Evolutionary conservation across 1,140 invertebrate species (phyloP).

Genomic region (Chymomyza costata): DNA sequence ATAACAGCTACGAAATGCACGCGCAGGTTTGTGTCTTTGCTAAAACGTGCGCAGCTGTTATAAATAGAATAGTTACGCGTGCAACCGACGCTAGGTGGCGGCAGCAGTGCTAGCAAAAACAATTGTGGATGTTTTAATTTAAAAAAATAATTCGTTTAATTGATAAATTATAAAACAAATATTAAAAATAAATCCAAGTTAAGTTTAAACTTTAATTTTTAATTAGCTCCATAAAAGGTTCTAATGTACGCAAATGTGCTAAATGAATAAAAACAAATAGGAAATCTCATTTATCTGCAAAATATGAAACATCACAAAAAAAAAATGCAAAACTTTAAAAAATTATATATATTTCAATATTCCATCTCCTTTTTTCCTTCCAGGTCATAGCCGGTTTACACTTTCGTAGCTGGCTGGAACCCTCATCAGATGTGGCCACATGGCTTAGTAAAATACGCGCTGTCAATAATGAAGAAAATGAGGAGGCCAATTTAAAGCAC

Average conservation of each 20-base stretch:
- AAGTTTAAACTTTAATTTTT: background rate
- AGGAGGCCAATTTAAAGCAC: slow-evolving; percentile 83
- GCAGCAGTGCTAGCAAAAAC: background rate
- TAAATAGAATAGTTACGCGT: slow-evolving; percentile 28
- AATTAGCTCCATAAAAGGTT: background rate
- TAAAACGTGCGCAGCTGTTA: slow-evolving; percentile 2
- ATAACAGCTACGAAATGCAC: slow-evolving; percentile 6
- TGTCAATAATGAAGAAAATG: slow-evolving; percentile 76
- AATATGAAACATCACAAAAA: too few species aligned
- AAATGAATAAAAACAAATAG: too few species aligned
- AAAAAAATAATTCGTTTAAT: background rate
- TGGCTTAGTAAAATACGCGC: slow-evolving; percentile 88
- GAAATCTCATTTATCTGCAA: too few species aligned
- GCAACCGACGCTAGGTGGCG: slow-evolving; percentile 40
- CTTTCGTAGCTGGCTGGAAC: slow-evolving; percentile 86
- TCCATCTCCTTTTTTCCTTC: slow-evolving; percentile 44
- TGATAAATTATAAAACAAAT: background rate
- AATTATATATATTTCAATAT: background rate
- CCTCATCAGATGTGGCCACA: slow-evolving; percentile 82
- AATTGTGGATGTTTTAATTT: background rate
- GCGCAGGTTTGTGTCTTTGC: slow-evolving; percentile 28
- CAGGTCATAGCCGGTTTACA: slow-evolving; percentile 85
- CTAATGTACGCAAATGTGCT: too few species aligned
- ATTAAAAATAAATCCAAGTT: background rate
- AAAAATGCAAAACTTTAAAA: too few species aligned